Evolutionary conservation across 2,797 vertebrate species (phyloP), one percentile per base, ranked within the genome.

Genomic region (Gymnothorax javanicus): DNA sequence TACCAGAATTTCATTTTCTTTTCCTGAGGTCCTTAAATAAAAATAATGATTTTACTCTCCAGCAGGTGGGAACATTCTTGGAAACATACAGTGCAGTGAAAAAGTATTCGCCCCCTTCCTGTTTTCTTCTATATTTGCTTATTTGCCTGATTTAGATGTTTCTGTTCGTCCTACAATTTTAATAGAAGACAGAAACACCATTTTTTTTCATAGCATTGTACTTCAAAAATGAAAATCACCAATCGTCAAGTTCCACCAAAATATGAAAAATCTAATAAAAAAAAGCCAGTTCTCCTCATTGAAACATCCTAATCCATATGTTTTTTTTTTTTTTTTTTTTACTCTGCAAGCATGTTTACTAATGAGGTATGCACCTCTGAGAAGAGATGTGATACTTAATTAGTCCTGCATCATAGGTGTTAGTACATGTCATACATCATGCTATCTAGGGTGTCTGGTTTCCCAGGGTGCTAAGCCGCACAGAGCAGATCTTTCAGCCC

Each of bases 401-500:
- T 75, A 69, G 57, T n/a, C 3, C 69, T 64, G 73, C 50, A 69
- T 64, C 69, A 13, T 33, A 43, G 43, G 73, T 17, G n/a, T 75
- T 7, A 57, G 73, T 11, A 67, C 82, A 59, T 52, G 56, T 11
- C 27, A 25, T 33, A 25, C n/a, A n/a, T 52, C 52, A 43, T 25
- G 33, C 81, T 59, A n/a, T 54, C 75, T 50, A 25, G 27, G 54
- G 27, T 15, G 84, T 85, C 60, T 17, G 13, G 75, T 88, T 85
- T 83, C 87, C 33, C 25, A 77, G 9, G 13, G 52, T 62, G 73
- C 54, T 75, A 56, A 62, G 54, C 84, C 43, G 84, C 52, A 33
- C 8, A 7, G 17, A 23, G 84, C 27, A 52, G 11, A 81, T 67
- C 73, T 13, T 79, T 27, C 50, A 20, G 54, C 60, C 75, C 27